Conservation (phyloP, 2,113 vertebrate species). For the Sorex araneus region DNA sequence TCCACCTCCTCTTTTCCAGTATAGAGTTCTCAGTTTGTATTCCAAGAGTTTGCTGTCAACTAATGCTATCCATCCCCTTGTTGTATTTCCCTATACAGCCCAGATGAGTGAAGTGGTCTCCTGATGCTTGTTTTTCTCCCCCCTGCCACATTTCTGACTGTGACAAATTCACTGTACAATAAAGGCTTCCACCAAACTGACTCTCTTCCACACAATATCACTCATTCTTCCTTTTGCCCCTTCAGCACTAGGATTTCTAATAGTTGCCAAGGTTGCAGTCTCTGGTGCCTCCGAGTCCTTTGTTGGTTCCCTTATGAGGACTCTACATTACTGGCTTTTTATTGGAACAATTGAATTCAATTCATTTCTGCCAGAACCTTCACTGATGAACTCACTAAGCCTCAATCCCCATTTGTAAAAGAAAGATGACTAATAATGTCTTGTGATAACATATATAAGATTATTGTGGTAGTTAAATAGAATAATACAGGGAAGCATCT, state of each 20-base stretch:
- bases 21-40: too few relatives aligned
- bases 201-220: accelerated
- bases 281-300: background rate
- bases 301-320: background rate
- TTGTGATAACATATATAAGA: background rate
- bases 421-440: background rate
- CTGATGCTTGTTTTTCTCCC: too few relatives aligned
- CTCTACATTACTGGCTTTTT: background rate
- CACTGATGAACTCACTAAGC: background rate
- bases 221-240: background rate
- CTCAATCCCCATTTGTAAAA: constrained; percentile 13
- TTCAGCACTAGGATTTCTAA: background rate
- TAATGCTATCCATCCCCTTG: too few relatives aligned
- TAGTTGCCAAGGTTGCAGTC: background rate
- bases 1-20: too few relatives aligned
- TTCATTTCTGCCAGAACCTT: background rate
- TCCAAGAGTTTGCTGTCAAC: too few relatives aligned
- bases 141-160: background rate
- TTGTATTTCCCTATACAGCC: too few relatives aligned
- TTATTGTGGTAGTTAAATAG: background rate
- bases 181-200: background rate
- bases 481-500: background rate
- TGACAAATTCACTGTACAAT: background rate
- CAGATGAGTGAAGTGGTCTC: too few relatives aligned
- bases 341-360: constrained; percentile 13